A percentile compares a stretch with the other conserved stretches of the same genome.
Conservation (phyloP, 1,140 invertebrate genomes). For the Radopholus similis region DNA sequence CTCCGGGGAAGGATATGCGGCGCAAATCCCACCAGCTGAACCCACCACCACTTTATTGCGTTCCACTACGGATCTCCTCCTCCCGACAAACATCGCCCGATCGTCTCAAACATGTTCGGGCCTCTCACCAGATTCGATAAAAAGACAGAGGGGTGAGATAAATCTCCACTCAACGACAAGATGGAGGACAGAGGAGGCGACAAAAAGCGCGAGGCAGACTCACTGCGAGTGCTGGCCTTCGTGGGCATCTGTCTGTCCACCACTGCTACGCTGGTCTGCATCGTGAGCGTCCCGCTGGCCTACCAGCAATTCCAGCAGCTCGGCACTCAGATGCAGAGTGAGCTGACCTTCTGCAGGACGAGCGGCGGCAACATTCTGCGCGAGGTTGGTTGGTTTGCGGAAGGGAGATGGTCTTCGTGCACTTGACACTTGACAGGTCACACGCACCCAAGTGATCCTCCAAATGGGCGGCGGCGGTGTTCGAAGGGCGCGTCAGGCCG, state of each 20-base stretch:
- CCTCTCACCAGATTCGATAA: no score
- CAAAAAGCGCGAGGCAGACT: conserved; percentile 28
- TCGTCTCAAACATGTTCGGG: no score
- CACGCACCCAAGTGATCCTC: not conserved
- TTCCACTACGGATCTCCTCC: no score
- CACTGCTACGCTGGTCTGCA: conserved; percentile 45
- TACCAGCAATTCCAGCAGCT: conserved; percentile 42
- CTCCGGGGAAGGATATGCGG: no score
- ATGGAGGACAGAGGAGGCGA: no score
- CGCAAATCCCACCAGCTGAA: no score
- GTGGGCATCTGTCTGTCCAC: conserved; percentile 47
- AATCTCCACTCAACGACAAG: no score
- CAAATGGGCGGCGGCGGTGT: not conserved
- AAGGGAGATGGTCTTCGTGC: no score
- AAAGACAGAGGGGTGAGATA: no score
- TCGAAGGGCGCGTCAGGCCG: not conserved
- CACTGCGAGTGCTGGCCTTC: conserved; percentile 42
- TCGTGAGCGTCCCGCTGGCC: no score
- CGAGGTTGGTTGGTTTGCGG: conserved; percentile 51
- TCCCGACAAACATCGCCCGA: no score
- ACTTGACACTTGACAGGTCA: not conserved
- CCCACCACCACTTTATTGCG: no score
- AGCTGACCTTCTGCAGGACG: conserved; percentile 52
- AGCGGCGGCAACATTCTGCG: conserved; percentile 51
- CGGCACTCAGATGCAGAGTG: conserved; percentile 53